Conservation (phyloP, 2,797 vertebrate species). For the Sebastes hubbsi region DNA sequence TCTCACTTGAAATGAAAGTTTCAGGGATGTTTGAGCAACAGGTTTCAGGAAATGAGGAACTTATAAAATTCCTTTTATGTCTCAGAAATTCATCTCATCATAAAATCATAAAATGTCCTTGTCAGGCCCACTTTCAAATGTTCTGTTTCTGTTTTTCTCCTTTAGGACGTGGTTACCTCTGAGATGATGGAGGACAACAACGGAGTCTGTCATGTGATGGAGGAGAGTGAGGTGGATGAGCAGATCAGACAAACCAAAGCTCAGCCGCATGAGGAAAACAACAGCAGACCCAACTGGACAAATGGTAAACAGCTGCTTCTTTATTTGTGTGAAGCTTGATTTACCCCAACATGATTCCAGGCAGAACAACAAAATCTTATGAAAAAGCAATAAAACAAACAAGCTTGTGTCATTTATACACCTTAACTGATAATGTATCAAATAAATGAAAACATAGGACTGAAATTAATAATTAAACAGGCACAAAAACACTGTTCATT, state of each 20-base stretch:
- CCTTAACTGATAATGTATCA: no score
- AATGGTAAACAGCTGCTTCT: constrained; percentile 70
- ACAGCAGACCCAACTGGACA: constrained; percentile 49
- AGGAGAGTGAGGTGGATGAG: constrained; percentile 52
- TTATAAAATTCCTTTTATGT: background rate
- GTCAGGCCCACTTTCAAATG: background rate
- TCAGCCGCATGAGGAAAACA: constrained; percentile 35
- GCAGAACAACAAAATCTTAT: no score
- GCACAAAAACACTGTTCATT: no score
- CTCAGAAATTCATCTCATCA: background rate
- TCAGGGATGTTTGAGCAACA: background rate
- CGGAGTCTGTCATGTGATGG: constrained; percentile 21
- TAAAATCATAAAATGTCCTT: background rate
- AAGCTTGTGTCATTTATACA: no score
- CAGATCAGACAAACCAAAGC: constrained; percentile 11
- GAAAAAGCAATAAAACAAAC: no score
- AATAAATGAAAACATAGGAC: no score
- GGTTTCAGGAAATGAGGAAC: background rate
- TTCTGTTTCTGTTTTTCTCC: background rate
- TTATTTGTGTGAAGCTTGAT: background rate
- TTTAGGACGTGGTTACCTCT: constrained; percentile 12
- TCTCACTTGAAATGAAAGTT: background rate
- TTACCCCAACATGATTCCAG: no score
- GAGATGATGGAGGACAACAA: constrained; percentile 60
- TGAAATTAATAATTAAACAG: no score